Evolutionary conservation across 2,888 invertebrate genomes (phyloP).

Genomic region (Latrodectus hesperus): DNA sequence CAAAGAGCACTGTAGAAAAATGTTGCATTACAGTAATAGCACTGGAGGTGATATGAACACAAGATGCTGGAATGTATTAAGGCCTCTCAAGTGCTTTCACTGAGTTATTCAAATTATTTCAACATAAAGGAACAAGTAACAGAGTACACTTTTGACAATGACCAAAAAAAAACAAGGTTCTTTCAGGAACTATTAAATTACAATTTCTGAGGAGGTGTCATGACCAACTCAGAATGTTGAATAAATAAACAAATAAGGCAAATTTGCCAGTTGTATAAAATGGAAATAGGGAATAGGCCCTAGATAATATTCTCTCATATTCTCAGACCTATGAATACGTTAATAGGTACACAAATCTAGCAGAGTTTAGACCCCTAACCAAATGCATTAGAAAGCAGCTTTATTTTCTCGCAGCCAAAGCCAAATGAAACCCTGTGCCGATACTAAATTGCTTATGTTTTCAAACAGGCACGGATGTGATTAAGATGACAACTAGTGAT

Average conservation of each 20-base stretch:
- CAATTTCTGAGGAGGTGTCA: not conserved
- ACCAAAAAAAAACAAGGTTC: not conserved
- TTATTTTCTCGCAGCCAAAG: no score
- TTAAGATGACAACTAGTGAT: no score
- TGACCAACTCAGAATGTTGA: not conserved
- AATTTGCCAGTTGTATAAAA: not conserved
- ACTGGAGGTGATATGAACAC: not conserved
- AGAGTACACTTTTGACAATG: not conserved
- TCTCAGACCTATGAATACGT: not conserved
- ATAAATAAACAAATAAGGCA: not conserved
- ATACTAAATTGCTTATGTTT: no score
- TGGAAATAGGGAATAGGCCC: not conserved
- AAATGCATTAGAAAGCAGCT: not conserved
- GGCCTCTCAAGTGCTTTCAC: no score
- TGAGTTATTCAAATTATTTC: no score
- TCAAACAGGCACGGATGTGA: no score
- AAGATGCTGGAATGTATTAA: not conserved
- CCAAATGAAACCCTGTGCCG: no score
- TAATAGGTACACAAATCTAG: not conserved
- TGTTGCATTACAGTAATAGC: not conserved
- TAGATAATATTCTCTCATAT: not conserved
- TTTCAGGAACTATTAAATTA: not conserved
- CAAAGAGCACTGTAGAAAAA: not conserved
- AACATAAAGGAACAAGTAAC: no score
- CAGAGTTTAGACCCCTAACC: not conserved